A percentile compares a stretch with the other conserved stretches of the same genome.
phyloP scores from a whole-genome alignment of 2,797 vertebrate genomes.

The Taenioides sp. region DNA sequence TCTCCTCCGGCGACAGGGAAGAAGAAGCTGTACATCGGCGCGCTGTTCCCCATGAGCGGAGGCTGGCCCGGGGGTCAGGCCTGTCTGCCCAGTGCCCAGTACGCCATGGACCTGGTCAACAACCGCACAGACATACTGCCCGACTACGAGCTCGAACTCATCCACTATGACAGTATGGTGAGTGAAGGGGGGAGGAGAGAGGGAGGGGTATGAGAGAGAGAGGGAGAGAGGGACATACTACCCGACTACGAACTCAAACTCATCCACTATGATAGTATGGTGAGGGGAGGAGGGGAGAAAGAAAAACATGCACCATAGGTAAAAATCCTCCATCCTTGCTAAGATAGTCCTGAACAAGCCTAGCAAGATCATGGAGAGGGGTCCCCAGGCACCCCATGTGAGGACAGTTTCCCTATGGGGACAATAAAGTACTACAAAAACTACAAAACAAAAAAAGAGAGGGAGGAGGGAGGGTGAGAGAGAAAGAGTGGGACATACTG shows the following conservation, averaged over 20 bases:
- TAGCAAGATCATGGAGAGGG: too few relatives aligned
- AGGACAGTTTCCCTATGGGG: too few relatives aligned
- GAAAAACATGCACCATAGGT: too few relatives aligned
- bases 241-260: too few relatives aligned
- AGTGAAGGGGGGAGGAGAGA: conserved; percentile 41
- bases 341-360: too few relatives aligned
- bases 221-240: background rate
- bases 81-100: conserved; percentile 87
- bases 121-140: conserved; percentile 88
- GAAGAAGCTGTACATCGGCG: conserved; percentile 92
- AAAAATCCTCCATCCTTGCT: too few relatives aligned
- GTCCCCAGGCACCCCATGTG: too few relatives aligned
- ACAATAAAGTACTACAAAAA: too few relatives aligned
- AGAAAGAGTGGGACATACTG: conserved; percentile 46
- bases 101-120: conserved; percentile 91
- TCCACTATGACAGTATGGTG: conserved; percentile 92
- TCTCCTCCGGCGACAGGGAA: conserved; percentile 75
- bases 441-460: conserved; percentile 10
- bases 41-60: conserved; percentile 93
- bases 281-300: conserved; percentile 1
- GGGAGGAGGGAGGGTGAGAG: conserved; percentile 18
- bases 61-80: conserved; percentile 93
- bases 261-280: conserved; percentile 8
- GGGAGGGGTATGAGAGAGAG: background rate
- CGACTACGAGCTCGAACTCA: conserved; percentile 90